Conservation (phyloP, 2,888 invertebrate genomes). For the Drosophila subquinaria region DNA sequence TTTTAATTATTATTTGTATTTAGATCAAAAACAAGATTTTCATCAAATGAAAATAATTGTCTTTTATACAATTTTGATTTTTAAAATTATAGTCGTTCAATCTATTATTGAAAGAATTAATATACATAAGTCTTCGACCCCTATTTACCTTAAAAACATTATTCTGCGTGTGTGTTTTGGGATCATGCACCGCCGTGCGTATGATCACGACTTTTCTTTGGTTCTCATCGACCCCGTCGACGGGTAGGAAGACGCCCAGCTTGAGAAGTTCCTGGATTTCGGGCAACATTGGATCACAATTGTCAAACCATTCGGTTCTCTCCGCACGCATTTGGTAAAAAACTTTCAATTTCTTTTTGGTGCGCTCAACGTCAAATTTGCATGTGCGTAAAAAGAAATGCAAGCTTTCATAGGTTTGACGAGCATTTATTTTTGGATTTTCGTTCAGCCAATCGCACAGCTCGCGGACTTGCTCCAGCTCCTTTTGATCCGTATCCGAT, state of each 20-base stretch:
- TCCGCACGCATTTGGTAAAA: constrained; percentile 87
- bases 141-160: constrained; percentile 87
- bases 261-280: constrained; percentile 87
- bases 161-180: constrained; percentile 87
- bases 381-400: constrained; percentile 88
- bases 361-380: constrained; percentile 87
- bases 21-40: too few relatives aligned
- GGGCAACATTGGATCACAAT: constrained; percentile 87
- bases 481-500: constrained; percentile 28
- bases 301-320: constrained; percentile 88
- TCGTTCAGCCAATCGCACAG: constrained; percentile 84
- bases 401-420: constrained; percentile 85
- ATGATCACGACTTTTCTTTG: constrained; percentile 88
- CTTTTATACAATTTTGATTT: too few relatives aligned
- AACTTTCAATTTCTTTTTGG: constrained; percentile 87
- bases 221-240: constrained; percentile 86
- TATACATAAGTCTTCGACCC: too few relatives aligned
- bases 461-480: constrained; percentile 70
- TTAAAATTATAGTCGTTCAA: too few relatives aligned
- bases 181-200: constrained; percentile 87
- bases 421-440: constrained; percentile 85
- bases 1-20: too few relatives aligned
- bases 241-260: constrained; percentile 88
- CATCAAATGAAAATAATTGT: too few relatives aligned
- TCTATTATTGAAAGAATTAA: too few relatives aligned